Conservation (phyloP, 2,797 vertebrate species). For the Perodicticus potto region DNA sequence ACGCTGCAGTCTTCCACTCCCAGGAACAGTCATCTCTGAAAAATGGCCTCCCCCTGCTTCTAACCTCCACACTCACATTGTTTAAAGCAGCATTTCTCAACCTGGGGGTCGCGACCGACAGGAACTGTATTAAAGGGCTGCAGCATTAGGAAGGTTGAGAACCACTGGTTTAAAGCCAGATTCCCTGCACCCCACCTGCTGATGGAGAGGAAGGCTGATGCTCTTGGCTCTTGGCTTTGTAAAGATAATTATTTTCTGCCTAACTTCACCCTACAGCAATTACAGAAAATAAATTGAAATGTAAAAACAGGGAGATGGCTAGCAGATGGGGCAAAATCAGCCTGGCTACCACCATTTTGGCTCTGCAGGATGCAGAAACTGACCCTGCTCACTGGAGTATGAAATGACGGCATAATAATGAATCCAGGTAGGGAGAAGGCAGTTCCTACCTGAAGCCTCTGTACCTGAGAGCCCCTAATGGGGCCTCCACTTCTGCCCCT, state of each 20-base stretch:
- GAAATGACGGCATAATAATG: background rate
- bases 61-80: no score
- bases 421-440: background rate
- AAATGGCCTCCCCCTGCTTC: background rate
- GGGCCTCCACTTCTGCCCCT: background rate
- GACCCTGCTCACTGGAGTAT: background rate
- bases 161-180: background rate
- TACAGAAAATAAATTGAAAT: background rate
- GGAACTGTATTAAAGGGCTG: no score
- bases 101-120: no score
- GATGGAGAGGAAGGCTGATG: background rate
- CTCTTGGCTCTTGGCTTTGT: background rate
- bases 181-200: background rate
- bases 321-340: background rate
- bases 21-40: background rate
- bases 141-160: no score
- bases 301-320: background rate
- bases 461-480: accelerated
- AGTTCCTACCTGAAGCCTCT: background rate
- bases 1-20: accelerated
- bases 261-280: background rate
- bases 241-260: constrained; percentile 45
- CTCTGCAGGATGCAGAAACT: background rate
- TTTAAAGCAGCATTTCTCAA: background rate
- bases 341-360: background rate